Evolutionary conservation across 2,888 invertebrate genomes (phyloP).

Genomic region (Tipula lateralis): DNA sequence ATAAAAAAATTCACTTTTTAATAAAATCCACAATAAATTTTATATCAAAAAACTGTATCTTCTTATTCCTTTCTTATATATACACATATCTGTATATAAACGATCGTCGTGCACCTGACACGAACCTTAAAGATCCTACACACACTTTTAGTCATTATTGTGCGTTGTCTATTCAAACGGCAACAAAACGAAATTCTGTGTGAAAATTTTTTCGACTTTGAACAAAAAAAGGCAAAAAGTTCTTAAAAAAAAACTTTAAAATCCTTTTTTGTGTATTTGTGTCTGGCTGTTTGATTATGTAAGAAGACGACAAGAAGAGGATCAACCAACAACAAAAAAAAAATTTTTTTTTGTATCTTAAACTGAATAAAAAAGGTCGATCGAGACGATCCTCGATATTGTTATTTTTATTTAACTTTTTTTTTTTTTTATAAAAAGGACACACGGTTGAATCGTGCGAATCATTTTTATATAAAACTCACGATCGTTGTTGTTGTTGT

Average conservation of each 20-base stretch:
- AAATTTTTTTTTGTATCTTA: neutral
- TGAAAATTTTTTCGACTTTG: neutral
- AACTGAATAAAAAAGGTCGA: constrained; percentile 3
- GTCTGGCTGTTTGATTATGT: neutral
- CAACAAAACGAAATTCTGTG: neutral
- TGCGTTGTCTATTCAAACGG: neutral
- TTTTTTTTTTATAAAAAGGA: neutral
- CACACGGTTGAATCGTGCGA: constrained; percentile 24
- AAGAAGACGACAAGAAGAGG: neutral
- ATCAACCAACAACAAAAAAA: neutral
- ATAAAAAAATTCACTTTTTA: constrained; percentile 15
- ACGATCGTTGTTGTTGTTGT: neutral
- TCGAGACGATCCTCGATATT: neutral
- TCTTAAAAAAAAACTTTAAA: neutral
- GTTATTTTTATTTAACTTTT: constrained; percentile 19
- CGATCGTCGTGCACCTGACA: constrained; percentile 2
- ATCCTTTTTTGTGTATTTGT: neutral
- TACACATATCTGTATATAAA: neutral
- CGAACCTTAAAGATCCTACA: neutral
- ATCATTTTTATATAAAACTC: neutral
- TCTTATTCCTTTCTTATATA: neutral
- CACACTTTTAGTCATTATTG: neutral
- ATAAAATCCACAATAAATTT: constrained; percentile 19
- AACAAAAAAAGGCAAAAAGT: constrained; percentile 6
- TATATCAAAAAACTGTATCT: neutral